Percentiles rank a stretch among this genome's conserved stretches.
phyloP scores from a whole-genome alignment of 2,888 invertebrate genomes.

The Scrobipalpa atriplicella region DNA sequence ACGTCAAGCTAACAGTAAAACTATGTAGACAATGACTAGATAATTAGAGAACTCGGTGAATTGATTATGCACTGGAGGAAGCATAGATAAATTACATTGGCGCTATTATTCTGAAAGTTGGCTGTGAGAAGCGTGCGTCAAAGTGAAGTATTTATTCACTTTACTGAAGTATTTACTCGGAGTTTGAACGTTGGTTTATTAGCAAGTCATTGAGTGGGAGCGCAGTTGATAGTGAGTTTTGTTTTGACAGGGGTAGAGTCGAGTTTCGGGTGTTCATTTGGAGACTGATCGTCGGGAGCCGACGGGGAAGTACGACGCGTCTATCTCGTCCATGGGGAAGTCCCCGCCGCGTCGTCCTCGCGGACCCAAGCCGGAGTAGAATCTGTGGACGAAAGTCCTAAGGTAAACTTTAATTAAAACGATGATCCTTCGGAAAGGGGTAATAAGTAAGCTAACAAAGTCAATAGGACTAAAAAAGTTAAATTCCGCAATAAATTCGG shows the following conservation, averaged over 20 bases:
- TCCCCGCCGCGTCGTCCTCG: conserved; percentile 49
- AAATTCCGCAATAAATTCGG: too few relatives aligned
- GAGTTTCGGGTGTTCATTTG: neutral
- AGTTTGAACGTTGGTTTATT: neutral
- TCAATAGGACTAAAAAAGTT: too few relatives aligned
- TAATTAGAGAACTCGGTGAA: neutral
- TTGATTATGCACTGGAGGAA: neutral
- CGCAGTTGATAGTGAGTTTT: neutral
- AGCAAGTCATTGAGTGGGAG: neutral
- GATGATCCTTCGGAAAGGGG: neutral
- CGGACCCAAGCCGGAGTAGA: neutral
- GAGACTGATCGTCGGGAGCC: conserved; percentile 67
- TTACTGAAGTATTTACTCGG: neutral
- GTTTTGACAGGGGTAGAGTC: neutral
- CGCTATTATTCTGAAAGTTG: conserved; percentile 8
- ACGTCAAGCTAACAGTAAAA: neutral
- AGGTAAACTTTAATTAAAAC: neutral
- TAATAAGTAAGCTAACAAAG: too few relatives aligned
- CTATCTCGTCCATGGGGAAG: conserved; percentile 76
- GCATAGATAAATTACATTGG: neutral
- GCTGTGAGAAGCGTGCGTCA: neutral
- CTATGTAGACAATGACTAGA: conserved; percentile 6
- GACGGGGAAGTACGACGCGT: conserved; percentile 71
- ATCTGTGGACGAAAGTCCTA: neutral
- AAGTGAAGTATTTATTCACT: neutral